These are phyloP conservation scores for Leptopterna dolabrata DNA, from an alignment of 2,888 invertebrate species.

Conservation along the genomic window DNA sequence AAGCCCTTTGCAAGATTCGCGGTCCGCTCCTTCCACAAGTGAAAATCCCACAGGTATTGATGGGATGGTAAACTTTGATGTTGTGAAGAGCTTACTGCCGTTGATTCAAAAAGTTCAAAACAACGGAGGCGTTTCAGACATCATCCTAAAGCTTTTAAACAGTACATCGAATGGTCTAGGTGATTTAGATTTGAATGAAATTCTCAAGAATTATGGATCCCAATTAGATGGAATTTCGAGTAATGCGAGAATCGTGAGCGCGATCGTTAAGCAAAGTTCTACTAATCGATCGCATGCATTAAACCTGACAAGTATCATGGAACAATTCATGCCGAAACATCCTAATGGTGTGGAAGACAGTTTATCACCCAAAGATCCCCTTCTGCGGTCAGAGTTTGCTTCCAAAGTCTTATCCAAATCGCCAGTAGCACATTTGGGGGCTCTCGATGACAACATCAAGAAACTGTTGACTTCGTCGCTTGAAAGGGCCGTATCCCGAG, in stretches of 20 bases:
- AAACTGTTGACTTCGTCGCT: slow-evolving; percentile 5
- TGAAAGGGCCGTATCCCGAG: slow-evolving; percentile 24
- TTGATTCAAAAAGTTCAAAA: neutral
- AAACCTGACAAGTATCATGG: neutral
- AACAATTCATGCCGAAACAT: slow-evolving; percentile 4
- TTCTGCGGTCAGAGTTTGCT: slow-evolving; percentile 10
- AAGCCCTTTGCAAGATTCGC: too few species aligned
- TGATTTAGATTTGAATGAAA: neutral
- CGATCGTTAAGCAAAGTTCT: neutral
- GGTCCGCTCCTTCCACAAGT: too few species aligned
- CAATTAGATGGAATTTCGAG: neutral
- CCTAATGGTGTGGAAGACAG: neutral
- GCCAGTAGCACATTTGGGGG: slow-evolving; percentile 35
- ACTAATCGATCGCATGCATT: neutral
- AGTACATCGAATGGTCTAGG: neutral
- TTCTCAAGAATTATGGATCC: neutral
- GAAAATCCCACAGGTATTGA: too few species aligned
- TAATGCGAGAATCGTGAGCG: neutral
- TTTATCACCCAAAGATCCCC: slow-evolving; percentile 9
- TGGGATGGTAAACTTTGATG: neutral
- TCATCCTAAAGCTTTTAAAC: neutral
- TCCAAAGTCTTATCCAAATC: slow-evolving; percentile 37
- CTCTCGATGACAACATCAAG: slow-evolving; percentile 24
- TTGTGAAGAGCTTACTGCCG: neutral
- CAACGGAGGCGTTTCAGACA: neutral